A percentile compares a stretch with the other conserved stretches of the same genome.
Evolutionary conservation across 2,113 vertebrate genomes (phyloP).

Genomic region (Tachysurus vachellii): DNA sequence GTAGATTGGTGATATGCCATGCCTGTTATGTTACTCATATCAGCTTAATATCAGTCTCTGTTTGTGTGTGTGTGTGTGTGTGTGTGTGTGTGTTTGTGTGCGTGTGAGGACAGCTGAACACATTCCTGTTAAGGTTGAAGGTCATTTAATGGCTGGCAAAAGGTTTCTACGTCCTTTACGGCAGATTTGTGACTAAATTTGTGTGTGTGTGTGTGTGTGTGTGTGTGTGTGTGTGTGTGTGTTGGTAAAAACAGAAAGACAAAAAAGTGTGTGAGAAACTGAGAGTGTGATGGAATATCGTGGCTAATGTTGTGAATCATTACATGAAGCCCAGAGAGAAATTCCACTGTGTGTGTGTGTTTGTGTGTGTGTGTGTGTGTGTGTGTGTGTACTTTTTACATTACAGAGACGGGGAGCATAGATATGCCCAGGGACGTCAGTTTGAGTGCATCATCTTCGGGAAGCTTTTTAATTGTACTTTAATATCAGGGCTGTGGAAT

Average conservation of each 20-base stretch:
- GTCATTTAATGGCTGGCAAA: conserved; percentile 36
- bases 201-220: neutral
- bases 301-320: conserved; percentile 44
- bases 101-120: neutral
- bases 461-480: conserved; percentile 55
- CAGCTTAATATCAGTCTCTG: conserved; percentile 17
- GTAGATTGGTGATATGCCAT: conserved; percentile 24
- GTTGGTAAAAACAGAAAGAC: neutral
- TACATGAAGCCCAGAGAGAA: conserved; percentile 39
- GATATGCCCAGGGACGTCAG: conserved; percentile 42
- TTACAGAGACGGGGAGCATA: conserved; percentile 33
- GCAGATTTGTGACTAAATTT: conserved; percentile 29
- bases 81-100: conserved; percentile 28
- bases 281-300: conserved; percentile 1
- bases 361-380: conserved; percentile 13
- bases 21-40: conserved; percentile 19
- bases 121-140: conserved; percentile 30
- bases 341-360: neutral
- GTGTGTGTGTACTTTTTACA: conserved; percentile 8
- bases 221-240: conserved; percentile 10
- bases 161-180: neutral
- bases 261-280: neutral
- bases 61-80: conserved; percentile 20
- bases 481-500: conserved; percentile 50
- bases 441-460: conserved; percentile 47